These are phyloP conservation scores for Semnopithecus entellus DNA, from an alignment of 2,113 vertebrate species.

Conservation along the genomic window DNA sequence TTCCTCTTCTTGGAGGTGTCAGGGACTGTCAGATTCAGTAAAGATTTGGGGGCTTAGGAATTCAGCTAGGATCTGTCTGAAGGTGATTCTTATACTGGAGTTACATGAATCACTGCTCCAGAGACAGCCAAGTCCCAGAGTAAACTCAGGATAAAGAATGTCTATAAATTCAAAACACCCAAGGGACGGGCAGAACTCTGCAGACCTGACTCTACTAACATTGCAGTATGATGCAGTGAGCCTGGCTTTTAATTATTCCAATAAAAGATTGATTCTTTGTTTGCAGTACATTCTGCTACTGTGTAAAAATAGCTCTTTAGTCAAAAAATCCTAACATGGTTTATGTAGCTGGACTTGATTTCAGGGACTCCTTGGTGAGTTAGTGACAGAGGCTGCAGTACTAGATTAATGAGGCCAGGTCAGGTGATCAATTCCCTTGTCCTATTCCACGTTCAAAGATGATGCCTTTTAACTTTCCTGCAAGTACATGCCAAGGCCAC, in stretches of 20 bases:
- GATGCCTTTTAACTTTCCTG: background rate
- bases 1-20: constrained; percentile 38
- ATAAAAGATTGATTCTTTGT: constrained; percentile 48
- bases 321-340: background rate
- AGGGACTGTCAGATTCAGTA: constrained; percentile 56
- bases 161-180: constrained; percentile 68
- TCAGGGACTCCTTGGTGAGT: background rate
- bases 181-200: background rate
- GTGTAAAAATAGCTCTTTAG: constrained; percentile 10
- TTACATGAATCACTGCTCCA: constrained; percentile 61
- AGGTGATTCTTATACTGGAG: constrained; percentile 46
- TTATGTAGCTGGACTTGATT: background rate
- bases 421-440: background rate
- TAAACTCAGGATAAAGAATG: constrained; percentile 59
- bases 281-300: background rate
- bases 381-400: background rate
- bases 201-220: background rate
- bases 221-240: background rate
- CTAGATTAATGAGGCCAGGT: constrained; percentile 13
- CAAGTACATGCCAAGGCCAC: background rate
- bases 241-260: constrained; percentile 59
- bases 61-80: constrained; percentile 62
- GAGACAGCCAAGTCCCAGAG: constrained; percentile 50
- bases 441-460: background rate
- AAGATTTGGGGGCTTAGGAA: constrained; percentile 62